Base-by-base conservation (phyloP, 2,797 vertebrate species). In the Carduelis carduelis region DNA sequence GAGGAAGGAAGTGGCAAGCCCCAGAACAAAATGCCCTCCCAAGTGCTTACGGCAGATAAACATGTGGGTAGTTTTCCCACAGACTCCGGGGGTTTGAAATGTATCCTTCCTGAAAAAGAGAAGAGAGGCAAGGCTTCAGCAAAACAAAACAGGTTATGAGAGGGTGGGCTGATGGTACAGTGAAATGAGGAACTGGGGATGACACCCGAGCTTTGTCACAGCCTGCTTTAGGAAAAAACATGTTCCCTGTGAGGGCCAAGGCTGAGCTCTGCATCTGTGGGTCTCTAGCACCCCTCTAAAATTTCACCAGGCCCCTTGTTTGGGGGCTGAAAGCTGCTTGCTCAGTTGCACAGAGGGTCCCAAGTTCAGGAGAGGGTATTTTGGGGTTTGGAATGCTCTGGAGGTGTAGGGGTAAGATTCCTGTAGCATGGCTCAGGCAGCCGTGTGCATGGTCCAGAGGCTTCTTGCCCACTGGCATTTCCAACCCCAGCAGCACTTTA, bases 11-110 rank as follows among this genome's bases (percentile, higher is more conserved):
- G 91, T 4, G 69, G 83, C 80, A 68, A 82, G 79, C 71, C 66
- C 21, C 3, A 69, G 66, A 87, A 91, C 34, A 35, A 84, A 89
- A 80, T 5, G 12, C 30, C 57, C 39, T 78, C 9, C 16, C 4
- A 26, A 63, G 77, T 90, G 98, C 98, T 98, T 98, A 99, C 99
- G 99, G 99, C 95, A 99, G 98, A 97, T 99, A 98, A 77, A 98
- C 97, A n/a, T 99, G 99, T 3, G 99, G 99, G 92, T 99, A 99
- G 93, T 99, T 99, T 96, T 99, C 99, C 99, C 99, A 99, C 84
- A 99, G 97, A 89, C 98, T 99, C 97, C 98, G 98, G 22, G 99
- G 99, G 98, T 99, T 99, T 37, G 99, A 98, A 86, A 99, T 75
- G 96, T 99, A 99, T 93, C 99, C 99, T 97, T 99, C 99, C 99